Conservation (phyloP, 2,797 vertebrate genomes). For the Parauchenoglanis punctatus region DNA sequence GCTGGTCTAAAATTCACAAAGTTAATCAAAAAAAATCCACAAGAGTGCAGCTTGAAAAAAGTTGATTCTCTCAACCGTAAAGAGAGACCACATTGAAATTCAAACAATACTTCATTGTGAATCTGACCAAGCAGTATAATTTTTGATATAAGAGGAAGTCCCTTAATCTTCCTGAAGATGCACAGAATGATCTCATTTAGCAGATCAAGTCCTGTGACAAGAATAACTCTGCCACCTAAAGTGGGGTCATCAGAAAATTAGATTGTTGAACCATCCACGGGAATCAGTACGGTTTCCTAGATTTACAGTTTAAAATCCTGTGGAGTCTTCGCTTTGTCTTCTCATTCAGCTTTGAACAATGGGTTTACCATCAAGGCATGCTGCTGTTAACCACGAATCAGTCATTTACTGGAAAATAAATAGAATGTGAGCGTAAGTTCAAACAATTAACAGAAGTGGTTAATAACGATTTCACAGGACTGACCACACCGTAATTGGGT, state of each 20-base stretch:
- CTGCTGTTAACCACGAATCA: neutral
- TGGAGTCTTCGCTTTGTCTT: neutral
- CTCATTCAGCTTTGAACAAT: slow-evolving; percentile 8
- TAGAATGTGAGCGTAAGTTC: neutral
- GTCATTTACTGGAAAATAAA: slow-evolving; percentile 14
- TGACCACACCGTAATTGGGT: neutral
- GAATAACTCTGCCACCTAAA: slow-evolving; percentile 29
- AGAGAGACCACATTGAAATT: slow-evolving; percentile 42
- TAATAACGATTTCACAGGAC: neutral
- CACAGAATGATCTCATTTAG: slow-evolving; percentile 32
- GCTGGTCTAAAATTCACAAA: slow-evolving; percentile 40
- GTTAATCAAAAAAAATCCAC: slow-evolving; percentile 24
- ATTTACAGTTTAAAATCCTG: slow-evolving; percentile 31
- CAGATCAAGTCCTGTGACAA: slow-evolving; percentile 28
- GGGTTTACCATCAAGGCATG: neutral
- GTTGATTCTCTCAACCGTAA: slow-evolving; percentile 30
- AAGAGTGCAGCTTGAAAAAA: slow-evolving; percentile 29
- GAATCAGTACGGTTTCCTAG: slow-evolving; percentile 23
- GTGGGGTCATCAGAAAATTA: slow-evolving; percentile 10
- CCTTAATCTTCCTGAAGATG: slow-evolving; percentile 29
- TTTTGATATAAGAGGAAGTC: slow-evolving; percentile 24
- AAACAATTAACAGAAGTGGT: neutral
- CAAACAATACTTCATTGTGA: slow-evolving; percentile 42
- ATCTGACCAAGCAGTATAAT: slow-evolving; percentile 27
- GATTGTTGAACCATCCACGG: slow-evolving; percentile 19